Conservation (phyloP, 2,797 vertebrate species). For the Carcharodon carcharias region DNA sequence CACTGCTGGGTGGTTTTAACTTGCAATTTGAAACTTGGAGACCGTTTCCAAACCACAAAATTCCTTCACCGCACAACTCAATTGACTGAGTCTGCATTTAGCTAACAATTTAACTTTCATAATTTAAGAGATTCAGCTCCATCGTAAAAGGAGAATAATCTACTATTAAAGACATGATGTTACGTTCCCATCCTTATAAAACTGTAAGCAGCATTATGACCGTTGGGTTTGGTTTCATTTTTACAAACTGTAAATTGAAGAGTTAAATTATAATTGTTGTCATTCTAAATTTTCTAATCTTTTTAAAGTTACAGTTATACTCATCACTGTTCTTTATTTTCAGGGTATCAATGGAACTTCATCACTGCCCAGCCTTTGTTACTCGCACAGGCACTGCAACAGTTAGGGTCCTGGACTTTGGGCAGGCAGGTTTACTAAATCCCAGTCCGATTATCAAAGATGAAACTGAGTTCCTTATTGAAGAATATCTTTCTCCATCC, state of each 20-base stretch:
- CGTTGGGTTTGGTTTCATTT: not conserved
- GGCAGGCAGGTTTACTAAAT: conserved; percentile 62
- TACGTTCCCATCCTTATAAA: not conserved
- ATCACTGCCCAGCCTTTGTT: conserved; percentile 43
- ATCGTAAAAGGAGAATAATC: not conserved
- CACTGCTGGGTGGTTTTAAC: not conserved
- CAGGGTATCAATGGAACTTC: conserved; percentile 46
- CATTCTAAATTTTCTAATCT: not conserved
- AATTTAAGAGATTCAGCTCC: not conserved
- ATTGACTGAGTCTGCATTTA: not conserved
- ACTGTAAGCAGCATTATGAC: not conserved
- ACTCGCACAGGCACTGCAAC: conserved; percentile 53
- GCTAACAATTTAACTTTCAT: not conserved
- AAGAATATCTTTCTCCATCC: conserved; percentile 63
- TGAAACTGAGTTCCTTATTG: conserved; percentile 50
- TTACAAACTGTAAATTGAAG: not conserved
- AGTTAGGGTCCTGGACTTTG: conserved; percentile 64
- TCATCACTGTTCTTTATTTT: not conserved
- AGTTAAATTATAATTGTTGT: not conserved
- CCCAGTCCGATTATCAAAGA: conserved; percentile 56
- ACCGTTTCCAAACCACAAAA: not conserved
- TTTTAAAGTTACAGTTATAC: not conserved
- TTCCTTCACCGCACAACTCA: not conserved
- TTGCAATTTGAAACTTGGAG: not conserved
- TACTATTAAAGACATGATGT: not conserved